Base-by-base conservation (phyloP, 2,113 vertebrate genomes). In the Malurus cyaneus region DNA sequence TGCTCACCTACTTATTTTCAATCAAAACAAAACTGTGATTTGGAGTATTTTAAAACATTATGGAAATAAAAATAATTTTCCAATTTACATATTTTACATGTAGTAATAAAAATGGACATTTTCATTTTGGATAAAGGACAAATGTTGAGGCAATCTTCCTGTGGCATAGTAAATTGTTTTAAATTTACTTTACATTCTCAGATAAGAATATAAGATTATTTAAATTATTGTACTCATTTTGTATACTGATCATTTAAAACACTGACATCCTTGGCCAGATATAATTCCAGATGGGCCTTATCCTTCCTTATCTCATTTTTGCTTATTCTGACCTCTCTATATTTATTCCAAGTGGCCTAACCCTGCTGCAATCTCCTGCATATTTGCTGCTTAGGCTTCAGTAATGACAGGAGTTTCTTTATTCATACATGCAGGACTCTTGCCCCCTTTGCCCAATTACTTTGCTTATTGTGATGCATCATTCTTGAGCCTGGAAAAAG, bases 401-500 rank as follows among this genome's bases (percentile, higher is more conserved):
- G 31, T 25, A 50, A 74, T 66, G 19, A 42, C 6, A 34, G 12
- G 14, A 47, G 10, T 6, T 6, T 57, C 28, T 57, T 76, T 25
- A 66, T 49, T 57, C n/a, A 49, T n/a, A 18, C 21, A 15, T 26
- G 26, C 50, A 28, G 50, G 26, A 16, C 14, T n/a, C 16, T 19
- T 29, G 13, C 6, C 19, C 14, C 5, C 20, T 66, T 66, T 34
- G 15, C 12, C 34, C 0, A 0, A 41, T 49, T 49, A 57, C 24
- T 57, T 20, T 41, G 24, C 19, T 57, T 56, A 29, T 29, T 56
- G 12, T 12, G 50, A 13, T 41, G 34, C n/a, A n/a, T n/a, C 28
- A 49, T 41, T 49, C 6, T 41, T 41, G 34, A 74, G 42, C 29
- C 29, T 29, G 9, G 23, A 23, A 13, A 34, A 74, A 41, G 12